Evolutionary conservation across 2,797 vertebrate species (phyloP).

Genomic region (Argyrosomus regius): DNA sequence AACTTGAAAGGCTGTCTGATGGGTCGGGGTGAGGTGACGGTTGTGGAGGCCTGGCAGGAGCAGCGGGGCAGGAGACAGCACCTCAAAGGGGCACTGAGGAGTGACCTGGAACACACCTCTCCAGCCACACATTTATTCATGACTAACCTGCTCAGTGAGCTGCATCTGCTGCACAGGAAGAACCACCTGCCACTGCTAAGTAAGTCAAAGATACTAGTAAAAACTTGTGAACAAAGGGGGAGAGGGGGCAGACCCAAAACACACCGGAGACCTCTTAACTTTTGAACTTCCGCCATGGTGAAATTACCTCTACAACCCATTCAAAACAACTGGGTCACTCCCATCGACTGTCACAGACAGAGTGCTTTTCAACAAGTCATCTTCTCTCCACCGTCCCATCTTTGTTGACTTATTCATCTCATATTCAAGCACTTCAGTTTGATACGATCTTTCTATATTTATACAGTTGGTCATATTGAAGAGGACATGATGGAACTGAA

Average conservation of each 20-base stretch:
- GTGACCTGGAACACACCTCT: constrained; percentile 37
- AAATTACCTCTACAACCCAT: background rate
- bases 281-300: background rate
- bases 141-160: constrained; percentile 48
- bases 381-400: no score
- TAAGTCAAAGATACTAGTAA: constrained; percentile 3
- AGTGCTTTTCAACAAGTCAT: background rate
- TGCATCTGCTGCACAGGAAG: constrained; percentile 16
- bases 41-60: constrained; percentile 41
- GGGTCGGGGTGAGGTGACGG: background rate
- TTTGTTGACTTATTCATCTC: no score
- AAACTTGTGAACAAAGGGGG: constrained; percentile 11
- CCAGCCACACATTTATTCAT: constrained; percentile 47
- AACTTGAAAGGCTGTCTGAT: constrained; percentile 33
- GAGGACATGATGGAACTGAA: background rate
- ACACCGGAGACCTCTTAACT: background rate
- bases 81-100: constrained; percentile 53
- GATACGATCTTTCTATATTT: background rate
- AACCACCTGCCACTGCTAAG: constrained; percentile 10
- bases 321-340: background rate
- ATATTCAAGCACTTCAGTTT: background rate
- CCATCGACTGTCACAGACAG: background rate
- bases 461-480: background rate
- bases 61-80: constrained; percentile 57
- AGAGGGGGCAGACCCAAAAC: background rate